Percentiles rank a stretch among this genome's conserved stretches.
These are phyloP conservation scores for Microctonus brassicae DNA, from an alignment of 2,888 invertebrate species.

Conservation along the genomic window DNA sequence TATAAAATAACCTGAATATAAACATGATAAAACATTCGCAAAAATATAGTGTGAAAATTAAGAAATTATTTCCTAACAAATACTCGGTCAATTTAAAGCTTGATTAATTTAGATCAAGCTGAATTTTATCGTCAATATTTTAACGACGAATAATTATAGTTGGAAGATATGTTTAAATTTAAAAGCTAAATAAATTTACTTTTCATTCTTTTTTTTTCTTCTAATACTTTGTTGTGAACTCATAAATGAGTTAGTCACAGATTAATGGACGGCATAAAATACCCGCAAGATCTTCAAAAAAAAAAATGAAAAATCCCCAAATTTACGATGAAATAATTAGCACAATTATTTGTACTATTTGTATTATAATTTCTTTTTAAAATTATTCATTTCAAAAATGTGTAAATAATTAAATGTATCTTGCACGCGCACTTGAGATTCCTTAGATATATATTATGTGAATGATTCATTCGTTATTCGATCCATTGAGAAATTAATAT, in stretches of 20 bases:
- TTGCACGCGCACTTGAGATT: constrained; percentile 42
- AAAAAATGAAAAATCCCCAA: constrained; percentile 49
- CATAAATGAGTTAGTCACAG: constrained; percentile 47
- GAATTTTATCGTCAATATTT: not conserved
- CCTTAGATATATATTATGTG: constrained; percentile 19
- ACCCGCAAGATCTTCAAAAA: constrained; percentile 68
- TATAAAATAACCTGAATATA: not conserved
- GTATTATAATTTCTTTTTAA: not conserved
- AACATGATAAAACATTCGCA: not conserved
- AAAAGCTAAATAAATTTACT: constrained; percentile 20
- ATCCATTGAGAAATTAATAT: constrained; percentile 20
- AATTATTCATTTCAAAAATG: not conserved
- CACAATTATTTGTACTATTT: not conserved
- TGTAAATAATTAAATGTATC: constrained; percentile 35
- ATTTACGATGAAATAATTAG: constrained; percentile 31
- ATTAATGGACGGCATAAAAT: constrained; percentile 67
- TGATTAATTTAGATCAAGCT: not conserved
- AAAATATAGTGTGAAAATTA: not conserved
- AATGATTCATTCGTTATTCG: constrained; percentile 27
- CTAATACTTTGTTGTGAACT: not conserved
- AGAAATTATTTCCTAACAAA: not conserved
- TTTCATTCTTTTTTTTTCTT: not conserved
- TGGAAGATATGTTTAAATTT: constrained; percentile 35
- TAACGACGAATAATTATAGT: not conserved
- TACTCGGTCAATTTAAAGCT: constrained; percentile 1